Conservation (phyloP, 2,888 invertebrate genomes). For the Epinotia bilunana region DNA sequence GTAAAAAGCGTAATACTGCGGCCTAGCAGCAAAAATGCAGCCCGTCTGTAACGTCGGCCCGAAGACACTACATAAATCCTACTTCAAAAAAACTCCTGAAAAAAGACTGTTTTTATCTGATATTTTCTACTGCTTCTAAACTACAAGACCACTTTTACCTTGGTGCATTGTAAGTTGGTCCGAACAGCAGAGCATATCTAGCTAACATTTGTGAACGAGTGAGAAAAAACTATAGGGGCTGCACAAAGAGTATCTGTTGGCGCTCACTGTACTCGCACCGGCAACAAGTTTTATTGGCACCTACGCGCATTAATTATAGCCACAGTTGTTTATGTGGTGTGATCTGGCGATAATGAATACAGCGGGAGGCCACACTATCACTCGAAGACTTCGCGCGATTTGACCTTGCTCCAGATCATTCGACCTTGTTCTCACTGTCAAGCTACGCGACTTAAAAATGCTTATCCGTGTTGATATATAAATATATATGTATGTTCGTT, state of each 20-base stretch:
- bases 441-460: conserved; percentile 66
- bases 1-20: no score
- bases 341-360: conserved; percentile 70
- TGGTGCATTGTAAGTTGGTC: no score
- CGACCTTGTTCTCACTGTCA: conserved; percentile 74
- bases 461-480: conserved; percentile 59
- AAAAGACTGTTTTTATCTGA: no score
- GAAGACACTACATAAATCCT: no score
- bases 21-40: no score
- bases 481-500: background rate
- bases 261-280: conserved; percentile 5
- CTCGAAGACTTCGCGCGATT: conserved; percentile 69
- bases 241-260: background rate
- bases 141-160: no score
- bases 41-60: no score
- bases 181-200: no score
- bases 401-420: conserved; percentile 79
- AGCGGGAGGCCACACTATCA: conserved; percentile 81
- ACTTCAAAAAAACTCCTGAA: no score
- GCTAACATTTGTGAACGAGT: no score
- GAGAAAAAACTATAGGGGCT: no score
- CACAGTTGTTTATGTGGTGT: conserved; percentile 52
- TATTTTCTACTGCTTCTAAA: no score
- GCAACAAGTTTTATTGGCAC: conserved; percentile 18
- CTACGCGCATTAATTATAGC: conserved; percentile 31